Conservation (phyloP, 2,113 vertebrate species). For the Atlantisia rogersi region DNA sequence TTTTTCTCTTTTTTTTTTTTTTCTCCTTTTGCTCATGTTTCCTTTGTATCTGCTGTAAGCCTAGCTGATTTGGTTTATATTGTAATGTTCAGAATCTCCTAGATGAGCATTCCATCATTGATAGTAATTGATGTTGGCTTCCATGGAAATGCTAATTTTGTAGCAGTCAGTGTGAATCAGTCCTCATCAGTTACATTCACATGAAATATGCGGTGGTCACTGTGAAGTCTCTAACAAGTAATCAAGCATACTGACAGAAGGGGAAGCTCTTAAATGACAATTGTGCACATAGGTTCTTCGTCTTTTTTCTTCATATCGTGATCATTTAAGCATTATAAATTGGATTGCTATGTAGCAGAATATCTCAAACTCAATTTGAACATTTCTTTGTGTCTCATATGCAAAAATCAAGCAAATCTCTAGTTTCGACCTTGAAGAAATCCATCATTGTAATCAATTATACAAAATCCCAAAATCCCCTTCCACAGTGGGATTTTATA, state of each 20-base stretch:
- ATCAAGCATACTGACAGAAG: conserved; percentile 1
- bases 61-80: conserved; percentile 2
- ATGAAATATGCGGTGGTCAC: conserved; percentile 1
- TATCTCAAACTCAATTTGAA: neutral
- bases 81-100: conserved; percentile 34
- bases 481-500: neutral
- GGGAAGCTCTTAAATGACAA: neutral
- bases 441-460: neutral
- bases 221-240: neutral
- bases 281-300: neutral
- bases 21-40: neutral
- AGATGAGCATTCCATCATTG: neutral
- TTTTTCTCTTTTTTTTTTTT: neutral
- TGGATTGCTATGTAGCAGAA: neutral
- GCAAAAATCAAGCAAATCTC: neutral
- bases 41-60: neutral
- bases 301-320: neutral
- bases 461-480: no score
- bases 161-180: conserved; percentile 54
- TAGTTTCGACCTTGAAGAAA: neutral
- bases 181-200: neutral
- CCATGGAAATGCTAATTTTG: conserved; percentile 64
- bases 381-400: neutral
- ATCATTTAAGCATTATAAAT: neutral
- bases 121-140: conserved; percentile 60